Percentiles rank a stretch among this genome's conserved stretches.
These are phyloP conservation scores for Mythimna albipuncta DNA, from an alignment of 2,888 invertebrate genomes.

Conservation along the genomic window DNA sequence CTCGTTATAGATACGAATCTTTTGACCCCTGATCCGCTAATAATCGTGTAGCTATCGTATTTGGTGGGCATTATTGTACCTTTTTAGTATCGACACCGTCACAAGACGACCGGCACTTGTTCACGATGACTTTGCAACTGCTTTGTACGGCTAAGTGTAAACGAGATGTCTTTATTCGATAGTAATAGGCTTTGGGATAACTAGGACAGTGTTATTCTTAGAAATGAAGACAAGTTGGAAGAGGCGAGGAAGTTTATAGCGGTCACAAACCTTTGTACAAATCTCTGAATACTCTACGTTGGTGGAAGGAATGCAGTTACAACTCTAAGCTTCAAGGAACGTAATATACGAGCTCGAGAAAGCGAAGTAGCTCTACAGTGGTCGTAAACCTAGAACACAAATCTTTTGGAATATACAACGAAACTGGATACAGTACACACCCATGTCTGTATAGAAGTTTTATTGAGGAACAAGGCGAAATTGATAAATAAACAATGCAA, in stretches of 20 bases:
- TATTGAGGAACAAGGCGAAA: slow-evolving; percentile 6
- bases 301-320: background rate
- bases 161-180: slow-evolving; percentile 59
- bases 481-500: background rate
- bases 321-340: slow-evolving; percentile 17
- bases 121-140: slow-evolving; percentile 57
- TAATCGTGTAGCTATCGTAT: slow-evolving; percentile 81
- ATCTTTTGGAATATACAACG: slow-evolving; percentile 32
- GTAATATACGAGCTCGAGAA: slow-evolving; percentile 36
- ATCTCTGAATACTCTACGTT: background rate
- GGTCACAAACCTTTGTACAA: slow-evolving; percentile 3
- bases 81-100: slow-evolving; percentile 76
- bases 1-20: slow-evolving; percentile 82
- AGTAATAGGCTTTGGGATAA: slow-evolving; percentile 33
- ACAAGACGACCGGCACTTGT: slow-evolving; percentile 69
- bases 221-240: background rate
- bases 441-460: slow-evolving; percentile 5
- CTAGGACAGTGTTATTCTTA: slow-evolving; percentile 14
- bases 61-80: slow-evolving; percentile 78
- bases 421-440: background rate
- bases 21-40: slow-evolving; percentile 85
- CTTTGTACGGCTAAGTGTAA: slow-evolving; percentile 45
- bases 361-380: background rate
- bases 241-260: background rate
- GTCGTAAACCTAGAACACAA: slow-evolving; percentile 32